Conservation (phyloP, 2,888 invertebrate genomes). For the Cheilosia grossa region DNA sequence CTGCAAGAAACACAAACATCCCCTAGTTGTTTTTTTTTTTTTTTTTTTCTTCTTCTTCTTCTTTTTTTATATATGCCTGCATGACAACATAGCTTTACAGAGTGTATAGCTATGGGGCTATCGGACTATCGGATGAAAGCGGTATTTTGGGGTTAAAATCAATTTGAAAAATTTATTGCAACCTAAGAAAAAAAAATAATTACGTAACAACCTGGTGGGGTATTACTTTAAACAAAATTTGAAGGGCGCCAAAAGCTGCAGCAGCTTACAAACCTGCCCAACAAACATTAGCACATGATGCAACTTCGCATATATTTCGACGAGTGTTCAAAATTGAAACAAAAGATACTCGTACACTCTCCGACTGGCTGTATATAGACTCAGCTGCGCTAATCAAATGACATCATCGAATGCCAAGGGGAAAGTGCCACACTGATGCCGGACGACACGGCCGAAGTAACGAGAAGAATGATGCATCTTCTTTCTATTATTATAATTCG, state of each 20-base stretch:
- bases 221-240: constrained; percentile 15
- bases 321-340: constrained; percentile 59
- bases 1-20: constrained; percentile 65
- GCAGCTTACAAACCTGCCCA: constrained; percentile 52
- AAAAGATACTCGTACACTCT: constrained; percentile 55
- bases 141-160: constrained; percentile 59
- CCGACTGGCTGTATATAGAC: constrained; percentile 13
- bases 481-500: constrained; percentile 35
- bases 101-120: constrained; percentile 3
- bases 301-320: constrained; percentile 48
- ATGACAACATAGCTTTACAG: constrained; percentile 57
- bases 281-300: constrained; percentile 58
- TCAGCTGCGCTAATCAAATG: constrained; percentile 69
- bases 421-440: constrained; percentile 55
- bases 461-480: constrained; percentile 56
- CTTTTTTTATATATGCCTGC: constrained; percentile 25
- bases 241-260: constrained; percentile 33
- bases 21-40: constrained; percentile 20
- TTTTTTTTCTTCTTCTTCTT: too few species aligned
- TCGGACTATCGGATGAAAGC: constrained; percentile 25
- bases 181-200: constrained; percentile 14
- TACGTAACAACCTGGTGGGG: constrained; percentile 48
- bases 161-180: constrained; percentile 42
- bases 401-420: constrained; percentile 73
- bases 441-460: constrained; percentile 35